phyloP scores from a whole-genome alignment of 2,888 invertebrate species.

The Andrena minutula region DNA sequence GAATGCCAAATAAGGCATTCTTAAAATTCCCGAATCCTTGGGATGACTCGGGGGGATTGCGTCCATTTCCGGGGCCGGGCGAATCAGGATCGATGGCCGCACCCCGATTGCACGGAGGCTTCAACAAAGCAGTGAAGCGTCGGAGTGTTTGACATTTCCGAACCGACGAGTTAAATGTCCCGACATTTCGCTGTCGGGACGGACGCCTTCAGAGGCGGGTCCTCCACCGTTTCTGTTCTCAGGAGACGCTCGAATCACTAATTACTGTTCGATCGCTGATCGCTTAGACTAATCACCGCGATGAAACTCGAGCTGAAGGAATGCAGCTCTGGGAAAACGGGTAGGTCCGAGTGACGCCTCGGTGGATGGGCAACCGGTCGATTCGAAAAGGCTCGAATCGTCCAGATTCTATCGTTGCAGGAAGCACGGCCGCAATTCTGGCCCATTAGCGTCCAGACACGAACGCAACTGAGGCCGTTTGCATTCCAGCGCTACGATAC shows the following conservation, averaged over 20 bases:
- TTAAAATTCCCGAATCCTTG: too few relatives aligned
- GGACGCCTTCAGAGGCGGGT: slow-evolving; percentile 27
- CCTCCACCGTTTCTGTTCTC: slow-evolving; percentile 37
- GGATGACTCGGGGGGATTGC: background rate
- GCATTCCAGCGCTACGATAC: slow-evolving; percentile 27
- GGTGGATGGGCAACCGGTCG: slow-evolving; percentile 21
- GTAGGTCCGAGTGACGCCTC: background rate
- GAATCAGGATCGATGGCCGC: slow-evolving; percentile 37
- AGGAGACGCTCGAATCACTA: slow-evolving; percentile 38
- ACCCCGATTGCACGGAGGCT: slow-evolving; percentile 5
- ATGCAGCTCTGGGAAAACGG: slow-evolving; percentile 18
- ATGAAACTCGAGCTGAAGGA: slow-evolving; percentile 55
- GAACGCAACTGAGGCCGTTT: background rate
- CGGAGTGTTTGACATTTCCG: slow-evolving; percentile 68
- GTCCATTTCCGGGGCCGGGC: slow-evolving; percentile 9
- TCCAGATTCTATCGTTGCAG: slow-evolving; percentile 17
- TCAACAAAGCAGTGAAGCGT: slow-evolving; percentile 51
- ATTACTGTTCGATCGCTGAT: slow-evolving; percentile 64
- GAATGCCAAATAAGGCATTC: too few relatives aligned
- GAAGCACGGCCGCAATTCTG: slow-evolving; percentile 15
- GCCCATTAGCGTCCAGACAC: slow-evolving; percentile 19
- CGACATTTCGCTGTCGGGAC: slow-evolving; percentile 60
- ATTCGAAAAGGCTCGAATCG: slow-evolving; percentile 22
- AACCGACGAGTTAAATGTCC: slow-evolving; percentile 62
- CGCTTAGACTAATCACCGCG: slow-evolving; percentile 56